These are phyloP conservation scores for Siniperca scherzeri DNA, from an alignment of 2,797 vertebrate genomes.

Conservation along the genomic window DNA sequence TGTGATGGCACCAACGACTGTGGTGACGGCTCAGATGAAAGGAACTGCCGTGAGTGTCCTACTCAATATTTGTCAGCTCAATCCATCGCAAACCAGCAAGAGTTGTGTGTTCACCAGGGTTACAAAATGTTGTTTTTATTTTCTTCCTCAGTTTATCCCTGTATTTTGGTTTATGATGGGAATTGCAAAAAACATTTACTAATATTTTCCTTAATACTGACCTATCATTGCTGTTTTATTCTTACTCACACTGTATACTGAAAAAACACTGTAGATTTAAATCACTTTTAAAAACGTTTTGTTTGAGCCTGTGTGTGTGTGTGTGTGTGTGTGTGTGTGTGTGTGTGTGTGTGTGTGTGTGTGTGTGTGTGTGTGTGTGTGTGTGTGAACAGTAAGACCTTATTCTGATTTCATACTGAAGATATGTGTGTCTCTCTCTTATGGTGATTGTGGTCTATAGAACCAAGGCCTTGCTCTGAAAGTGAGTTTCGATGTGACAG, in stretches of 20 bases:
- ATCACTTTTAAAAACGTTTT: neutral
- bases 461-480: slow-evolving; percentile 81
- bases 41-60: slow-evolving; percentile 76
- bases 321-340: too few species aligned
- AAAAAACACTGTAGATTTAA: neutral
- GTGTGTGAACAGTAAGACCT: neutral
- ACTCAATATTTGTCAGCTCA: neutral
- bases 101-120: neutral
- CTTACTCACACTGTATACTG: neutral
- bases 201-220: neutral
- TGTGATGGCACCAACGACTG: slow-evolving; percentile 81
- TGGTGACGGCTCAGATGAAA: slow-evolving; percentile 82
- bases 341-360: too few species aligned
- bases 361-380: neutral
- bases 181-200: slow-evolving; percentile 1
- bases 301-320: neutral
- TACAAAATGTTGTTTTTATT: neutral
- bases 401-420: slow-evolving; percentile 5
- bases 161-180: neutral
- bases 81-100: neutral
- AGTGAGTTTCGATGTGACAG: slow-evolving; percentile 82
- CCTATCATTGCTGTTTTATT: neutral
- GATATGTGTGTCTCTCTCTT: neutral
- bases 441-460: slow-evolving; percentile 47
- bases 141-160: neutral